Conservation (phyloP, 2,888 invertebrate species). For the Tricholauxania praeusta region DNA sequence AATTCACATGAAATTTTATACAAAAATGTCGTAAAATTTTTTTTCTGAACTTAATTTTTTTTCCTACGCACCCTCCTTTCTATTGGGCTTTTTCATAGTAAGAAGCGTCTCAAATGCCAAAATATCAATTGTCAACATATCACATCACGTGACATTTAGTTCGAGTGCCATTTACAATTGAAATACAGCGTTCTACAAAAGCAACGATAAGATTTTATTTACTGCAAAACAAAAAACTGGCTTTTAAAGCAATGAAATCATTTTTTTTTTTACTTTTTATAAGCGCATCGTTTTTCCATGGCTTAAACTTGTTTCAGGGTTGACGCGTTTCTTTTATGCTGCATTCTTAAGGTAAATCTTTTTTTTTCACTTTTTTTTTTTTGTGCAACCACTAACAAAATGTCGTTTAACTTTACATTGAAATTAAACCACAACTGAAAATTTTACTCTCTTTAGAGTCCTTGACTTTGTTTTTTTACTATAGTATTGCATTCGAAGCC, state of each 20-base stretch:
- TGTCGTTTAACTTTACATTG: constrained; percentile 32
- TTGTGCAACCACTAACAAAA: constrained; percentile 5
- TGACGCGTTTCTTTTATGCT: background rate
- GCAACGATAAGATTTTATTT: no score
- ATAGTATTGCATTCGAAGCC: no score
- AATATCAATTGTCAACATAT: constrained; percentile 38
- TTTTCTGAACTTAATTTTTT: no score
- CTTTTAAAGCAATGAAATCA: constrained; percentile 3
- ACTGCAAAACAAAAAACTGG: no score
- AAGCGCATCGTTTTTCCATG: background rate
- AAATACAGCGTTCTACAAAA: no score
- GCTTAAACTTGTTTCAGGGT: background rate
- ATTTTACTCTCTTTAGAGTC: background rate
- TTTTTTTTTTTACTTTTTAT: background rate
- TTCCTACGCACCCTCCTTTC: background rate
- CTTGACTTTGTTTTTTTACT: no score
- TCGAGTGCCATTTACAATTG: background rate
- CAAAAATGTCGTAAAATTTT: no score
- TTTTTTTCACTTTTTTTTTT: background rate
- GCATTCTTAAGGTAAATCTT: background rate
- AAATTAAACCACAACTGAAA: constrained; percentile 23
- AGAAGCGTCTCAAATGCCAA: constrained; percentile 36
- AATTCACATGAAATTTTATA: no score
- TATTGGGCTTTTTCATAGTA: background rate
- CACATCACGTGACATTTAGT: constrained; percentile 30